Percentiles rank a stretch among this genome's conserved stretches.
Conservation (phyloP, 2,888 invertebrate genomes). For the Trimorus sp. region DNA sequence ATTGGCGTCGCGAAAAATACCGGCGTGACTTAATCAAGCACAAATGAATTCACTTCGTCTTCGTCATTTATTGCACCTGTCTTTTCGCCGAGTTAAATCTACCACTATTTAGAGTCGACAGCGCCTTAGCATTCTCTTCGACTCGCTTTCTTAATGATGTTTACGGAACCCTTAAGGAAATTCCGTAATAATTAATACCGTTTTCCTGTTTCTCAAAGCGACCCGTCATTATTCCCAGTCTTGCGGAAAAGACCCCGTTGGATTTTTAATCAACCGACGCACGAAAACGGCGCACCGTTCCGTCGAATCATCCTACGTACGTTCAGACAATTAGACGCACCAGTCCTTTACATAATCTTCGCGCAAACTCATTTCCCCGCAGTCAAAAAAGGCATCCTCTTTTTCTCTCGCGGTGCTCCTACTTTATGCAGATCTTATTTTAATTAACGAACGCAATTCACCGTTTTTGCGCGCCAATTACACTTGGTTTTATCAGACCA, state of each 20-base stretch:
- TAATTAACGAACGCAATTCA: slow-evolving; percentile 16
- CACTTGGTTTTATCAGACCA: background rate
- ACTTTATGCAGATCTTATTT: slow-evolving; percentile 7
- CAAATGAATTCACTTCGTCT: slow-evolving; percentile 50
- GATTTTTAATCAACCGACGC: slow-evolving; percentile 70
- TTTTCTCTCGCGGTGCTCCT: too few species aligned
- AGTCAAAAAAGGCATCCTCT: slow-evolving; percentile 4
- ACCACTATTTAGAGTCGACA: slow-evolving; percentile 51
- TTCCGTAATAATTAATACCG: slow-evolving; percentile 71
- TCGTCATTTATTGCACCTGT: slow-evolving; percentile 57
- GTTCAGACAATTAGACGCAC: slow-evolving; percentile 33
- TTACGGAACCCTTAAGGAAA: slow-evolving; percentile 68
- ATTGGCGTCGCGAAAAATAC: slow-evolving; percentile 25
- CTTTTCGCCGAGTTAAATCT: slow-evolving; percentile 51
- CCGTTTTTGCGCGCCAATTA: background rate
- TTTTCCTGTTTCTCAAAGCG: slow-evolving; percentile 66
- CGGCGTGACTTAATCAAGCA: slow-evolving; percentile 41
- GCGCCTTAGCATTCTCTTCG: slow-evolving; percentile 53
- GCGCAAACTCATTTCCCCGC: slow-evolving; percentile 29
- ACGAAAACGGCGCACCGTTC: slow-evolving; percentile 47
- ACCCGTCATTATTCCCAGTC: slow-evolving; percentile 68
- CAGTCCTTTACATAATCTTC: slow-evolving; percentile 35
- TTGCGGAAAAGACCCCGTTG: slow-evolving; percentile 59
- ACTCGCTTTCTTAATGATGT: slow-evolving; percentile 68
- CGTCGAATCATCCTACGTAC: slow-evolving; percentile 47